Evolutionary conservation across 1,140 invertebrate genomes (phyloP).

Genomic region (Saccostrea echinata): DNA sequence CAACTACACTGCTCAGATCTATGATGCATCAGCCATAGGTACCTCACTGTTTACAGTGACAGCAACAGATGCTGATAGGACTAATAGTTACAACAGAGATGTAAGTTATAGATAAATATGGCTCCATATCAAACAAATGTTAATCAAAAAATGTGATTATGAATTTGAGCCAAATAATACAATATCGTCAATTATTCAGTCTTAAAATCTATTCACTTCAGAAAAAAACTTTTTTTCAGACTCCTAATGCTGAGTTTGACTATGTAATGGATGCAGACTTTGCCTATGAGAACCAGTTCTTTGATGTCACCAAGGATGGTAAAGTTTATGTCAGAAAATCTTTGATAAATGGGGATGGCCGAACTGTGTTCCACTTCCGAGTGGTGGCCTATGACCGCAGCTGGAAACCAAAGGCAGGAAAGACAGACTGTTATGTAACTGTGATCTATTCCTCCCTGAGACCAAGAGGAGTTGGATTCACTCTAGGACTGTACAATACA

Average conservation of each 20-base stretch:
- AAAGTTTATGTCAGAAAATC: slow-evolving; percentile 59
- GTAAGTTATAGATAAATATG: slow-evolving; percentile 43
- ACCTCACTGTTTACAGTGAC: slow-evolving; percentile 60
- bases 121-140: background rate
- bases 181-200: too few species aligned
- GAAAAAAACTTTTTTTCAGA: slow-evolving; percentile 38
- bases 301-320: slow-evolving; percentile 64
- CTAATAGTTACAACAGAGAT: slow-evolving; percentile 50
- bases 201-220: too few species aligned
- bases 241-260: slow-evolving; percentile 61
- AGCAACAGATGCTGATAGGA: slow-evolving; percentile 63
- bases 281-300: slow-evolving; percentile 54
- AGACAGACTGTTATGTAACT: slow-evolving; percentile 55
- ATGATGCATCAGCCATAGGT: slow-evolving; percentile 62
- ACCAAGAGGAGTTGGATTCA: slow-evolving; percentile 55
- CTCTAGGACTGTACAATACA: background rate
- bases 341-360: slow-evolving; percentile 27
- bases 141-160: background rate
- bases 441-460: slow-evolving; percentile 44
- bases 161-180: background rate
- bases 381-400: slow-evolving; percentile 61
- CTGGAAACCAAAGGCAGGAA: slow-evolving; percentile 59
- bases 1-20: slow-evolving; percentile 51
- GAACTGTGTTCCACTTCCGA: slow-evolving; percentile 57
- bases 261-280: slow-evolving; percentile 58